Conservation (phyloP, 2,113 vertebrate genomes). For the Entelurus aequoreus region DNA sequence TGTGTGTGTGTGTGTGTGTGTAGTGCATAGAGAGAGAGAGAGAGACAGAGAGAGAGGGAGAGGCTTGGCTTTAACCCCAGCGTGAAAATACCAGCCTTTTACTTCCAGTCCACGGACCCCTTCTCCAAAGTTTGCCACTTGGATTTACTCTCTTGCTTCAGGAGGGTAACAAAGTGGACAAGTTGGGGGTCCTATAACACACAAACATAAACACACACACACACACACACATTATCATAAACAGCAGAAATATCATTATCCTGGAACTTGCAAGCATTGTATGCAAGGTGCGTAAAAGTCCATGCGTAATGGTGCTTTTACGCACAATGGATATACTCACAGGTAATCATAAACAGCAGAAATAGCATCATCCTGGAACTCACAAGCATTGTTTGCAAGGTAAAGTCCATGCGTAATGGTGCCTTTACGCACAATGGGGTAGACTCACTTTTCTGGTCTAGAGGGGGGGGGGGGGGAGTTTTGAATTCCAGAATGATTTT, state of each 20-base stretch:
- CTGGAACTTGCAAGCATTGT: slow-evolving; percentile 24
- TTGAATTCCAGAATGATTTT: slow-evolving; percentile 97
- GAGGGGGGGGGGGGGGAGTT: slow-evolving; percentile 69
- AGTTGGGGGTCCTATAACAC: slow-evolving; percentile 71
- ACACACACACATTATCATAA: slow-evolving; percentile 9
- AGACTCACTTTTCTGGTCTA: slow-evolving; percentile 8
- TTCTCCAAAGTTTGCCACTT: slow-evolving; percentile 82
- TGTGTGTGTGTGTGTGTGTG: slow-evolving; percentile 12
- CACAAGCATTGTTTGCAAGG: slow-evolving; percentile 3
- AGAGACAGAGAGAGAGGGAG: slow-evolving; percentile 1
- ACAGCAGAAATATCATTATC: slow-evolving; percentile 25
- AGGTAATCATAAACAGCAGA: slow-evolving; percentile 9
- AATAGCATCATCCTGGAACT: slow-evolving; percentile 33
- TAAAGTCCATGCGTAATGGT: slow-evolving; percentile 15
- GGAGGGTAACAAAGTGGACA: slow-evolving; percentile 76
- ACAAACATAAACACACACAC: slow-evolving; percentile 37
- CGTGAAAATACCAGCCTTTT: slow-evolving; percentile 79
- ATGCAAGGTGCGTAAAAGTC: not conserved
- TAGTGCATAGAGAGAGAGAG: too few relatives aligned
- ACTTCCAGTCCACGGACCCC: slow-evolving; percentile 83
- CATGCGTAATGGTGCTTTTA: slow-evolving; percentile 51
- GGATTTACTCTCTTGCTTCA: slow-evolving; percentile 79
- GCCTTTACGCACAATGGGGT: slow-evolving; percentile 42
- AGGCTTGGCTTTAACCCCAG: slow-evolving; percentile 79
- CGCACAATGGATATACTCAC: slow-evolving; percentile 18